These are phyloP conservation scores for Pseudorectes ferrugineus DNA, from an alignment of 2,113 vertebrate species.

Conservation along the genomic window DNA sequence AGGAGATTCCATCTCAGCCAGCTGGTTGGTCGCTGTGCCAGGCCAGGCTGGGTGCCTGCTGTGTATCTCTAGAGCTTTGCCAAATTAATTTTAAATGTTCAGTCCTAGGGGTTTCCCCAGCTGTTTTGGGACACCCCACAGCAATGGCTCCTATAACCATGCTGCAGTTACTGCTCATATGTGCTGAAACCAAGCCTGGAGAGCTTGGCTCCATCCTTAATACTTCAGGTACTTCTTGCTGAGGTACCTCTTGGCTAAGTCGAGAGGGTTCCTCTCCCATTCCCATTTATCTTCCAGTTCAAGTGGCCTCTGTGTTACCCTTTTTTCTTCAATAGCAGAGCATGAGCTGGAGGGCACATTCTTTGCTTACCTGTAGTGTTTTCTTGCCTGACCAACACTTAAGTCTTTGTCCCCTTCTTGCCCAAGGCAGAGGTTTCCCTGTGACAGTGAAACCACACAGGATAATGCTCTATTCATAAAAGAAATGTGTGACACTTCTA, in stretches of 20 bases:
- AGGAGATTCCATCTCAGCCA: neutral
- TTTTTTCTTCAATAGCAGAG: neutral
- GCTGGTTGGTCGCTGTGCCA: neutral
- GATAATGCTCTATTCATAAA: neutral
- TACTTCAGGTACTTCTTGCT: neutral
- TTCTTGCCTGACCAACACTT: neutral
- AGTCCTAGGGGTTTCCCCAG: neutral
- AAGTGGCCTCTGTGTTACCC: neutral
- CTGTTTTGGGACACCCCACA: neutral
- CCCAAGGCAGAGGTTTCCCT: neutral
- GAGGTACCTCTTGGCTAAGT: neutral
- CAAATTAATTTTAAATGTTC: neutral
- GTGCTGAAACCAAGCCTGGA: neutral
- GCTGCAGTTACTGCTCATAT: neutral
- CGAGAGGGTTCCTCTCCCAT: neutral
- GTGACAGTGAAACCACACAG: neutral
- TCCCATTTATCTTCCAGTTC: neutral
- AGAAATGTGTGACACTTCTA: neutral
- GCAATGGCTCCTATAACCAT: accelerated
- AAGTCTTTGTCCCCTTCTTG: neutral
- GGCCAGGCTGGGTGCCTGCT: neutral
- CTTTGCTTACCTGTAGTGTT: neutral
- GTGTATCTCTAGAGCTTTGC: neutral
- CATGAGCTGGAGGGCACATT: neutral
- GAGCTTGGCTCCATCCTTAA: neutral